A percentile compares a stretch with the other conserved stretches of the same genome.
phyloP scores from a whole-genome alignment of 2,797 vertebrate species.

The Varecia variegata region DNA sequence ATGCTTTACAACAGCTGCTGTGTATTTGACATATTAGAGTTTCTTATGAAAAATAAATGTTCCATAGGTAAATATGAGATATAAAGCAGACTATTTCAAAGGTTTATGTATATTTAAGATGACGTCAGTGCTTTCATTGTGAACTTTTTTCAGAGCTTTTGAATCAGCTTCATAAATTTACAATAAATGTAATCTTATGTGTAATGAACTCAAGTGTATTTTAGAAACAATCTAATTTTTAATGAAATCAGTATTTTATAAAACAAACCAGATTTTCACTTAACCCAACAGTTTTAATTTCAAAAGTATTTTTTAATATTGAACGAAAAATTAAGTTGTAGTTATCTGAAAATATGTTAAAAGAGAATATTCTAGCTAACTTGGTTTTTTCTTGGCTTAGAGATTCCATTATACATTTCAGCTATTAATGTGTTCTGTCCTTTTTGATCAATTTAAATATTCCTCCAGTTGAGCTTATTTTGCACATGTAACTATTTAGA shows the following conservation, averaged over 20 bases:
- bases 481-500: not conserved
- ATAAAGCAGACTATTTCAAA: constrained; percentile 34
- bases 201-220: constrained; percentile 5
- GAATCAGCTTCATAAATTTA: not conserved
- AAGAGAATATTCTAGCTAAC: not conserved
- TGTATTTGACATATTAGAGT: not conserved
- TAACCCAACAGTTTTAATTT: constrained; percentile 9
- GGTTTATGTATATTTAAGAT: not conserved
- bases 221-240: not conserved
- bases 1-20: not conserved
- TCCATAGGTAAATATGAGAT: not conserved
- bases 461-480: not conserved
- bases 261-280: constrained; percentile 4
- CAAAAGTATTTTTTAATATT: constrained; percentile 32
- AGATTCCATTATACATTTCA: not conserved
- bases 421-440: not conserved
- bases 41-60: constrained; percentile 54
- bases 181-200: not conserved
- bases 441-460: not conserved
- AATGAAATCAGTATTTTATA: constrained; percentile 18
- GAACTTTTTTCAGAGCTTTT: not conserved
- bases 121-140: not conserved
- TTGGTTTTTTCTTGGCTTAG: not conserved
- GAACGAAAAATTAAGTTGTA: not conserved
- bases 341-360: constrained; percentile 26